phyloP scores from a whole-genome alignment of 2,888 invertebrate genomes.

The Brenthis ino region DNA sequence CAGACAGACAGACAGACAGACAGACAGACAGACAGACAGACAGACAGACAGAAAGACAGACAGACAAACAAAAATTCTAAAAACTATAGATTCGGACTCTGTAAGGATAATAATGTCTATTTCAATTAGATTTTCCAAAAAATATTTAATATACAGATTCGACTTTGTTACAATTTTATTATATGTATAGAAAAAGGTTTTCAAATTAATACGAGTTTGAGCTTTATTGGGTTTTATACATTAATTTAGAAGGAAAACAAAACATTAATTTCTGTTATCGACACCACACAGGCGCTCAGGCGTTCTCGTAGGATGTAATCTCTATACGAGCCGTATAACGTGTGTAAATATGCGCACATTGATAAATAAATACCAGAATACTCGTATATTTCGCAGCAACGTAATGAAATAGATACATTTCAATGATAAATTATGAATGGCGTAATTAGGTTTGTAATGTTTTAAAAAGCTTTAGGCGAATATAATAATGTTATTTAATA shows the following conservation, averaged over 20 bases:
- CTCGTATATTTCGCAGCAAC: conserved; percentile 18
- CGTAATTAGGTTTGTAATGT: conserved; percentile 1
- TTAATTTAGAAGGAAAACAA: conserved; percentile 47
- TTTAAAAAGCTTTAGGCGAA: background rate
- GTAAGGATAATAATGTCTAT: too few relatives aligned
- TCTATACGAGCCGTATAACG: conserved; percentile 46
- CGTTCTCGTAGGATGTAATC: conserved; percentile 51
- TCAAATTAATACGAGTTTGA: conserved; percentile 52
- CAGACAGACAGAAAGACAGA: too few relatives aligned
- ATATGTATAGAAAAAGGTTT: conserved; percentile 33
- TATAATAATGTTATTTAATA: too few relatives aligned
- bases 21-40: too few relatives aligned
- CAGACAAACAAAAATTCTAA: too few relatives aligned
- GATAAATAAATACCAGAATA: conserved; percentile 28
- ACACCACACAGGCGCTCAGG: conserved; percentile 50
- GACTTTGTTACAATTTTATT: too few relatives aligned
- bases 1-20: too few relatives aligned
- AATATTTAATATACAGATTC: too few relatives aligned
- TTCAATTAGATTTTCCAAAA: too few relatives aligned
- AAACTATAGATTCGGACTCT: too few relatives aligned
- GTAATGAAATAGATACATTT: conserved; percentile 18
- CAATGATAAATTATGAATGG: conserved; percentile 6
- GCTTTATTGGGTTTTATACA: conserved; percentile 45
- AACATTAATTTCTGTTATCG: conserved; percentile 63
- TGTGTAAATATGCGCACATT: conserved; percentile 37